phyloP scores from a whole-genome alignment of 1,140 invertebrate species.

The Homalodisca vitripennis region DNA sequence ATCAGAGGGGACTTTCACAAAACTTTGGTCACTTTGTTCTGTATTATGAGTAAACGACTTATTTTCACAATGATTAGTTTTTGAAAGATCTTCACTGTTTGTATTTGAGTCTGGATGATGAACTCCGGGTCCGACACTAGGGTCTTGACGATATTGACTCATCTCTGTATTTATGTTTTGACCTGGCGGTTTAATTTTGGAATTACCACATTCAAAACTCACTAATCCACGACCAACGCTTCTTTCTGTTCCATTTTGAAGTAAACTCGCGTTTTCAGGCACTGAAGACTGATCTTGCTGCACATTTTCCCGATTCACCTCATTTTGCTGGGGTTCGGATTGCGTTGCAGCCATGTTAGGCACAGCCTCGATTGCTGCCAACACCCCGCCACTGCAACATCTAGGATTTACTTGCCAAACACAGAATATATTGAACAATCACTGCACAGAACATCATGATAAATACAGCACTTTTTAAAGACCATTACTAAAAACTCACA shows the following conservation, averaged over 20 bases:
- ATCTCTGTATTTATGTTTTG: conserved; percentile 45
- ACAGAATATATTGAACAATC: conserved; percentile 44
- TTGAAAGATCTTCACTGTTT: conserved; percentile 44
- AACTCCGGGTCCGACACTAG: conserved; percentile 49
- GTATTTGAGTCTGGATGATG: conserved; percentile 47
- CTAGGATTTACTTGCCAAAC: conserved; percentile 44
- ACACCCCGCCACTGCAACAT: conserved; percentile 46
- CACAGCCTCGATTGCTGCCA: conserved; percentile 44
- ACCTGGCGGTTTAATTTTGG: conserved; percentile 38
- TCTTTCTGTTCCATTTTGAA: conserved; percentile 46
- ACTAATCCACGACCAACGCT: conserved; percentile 48
- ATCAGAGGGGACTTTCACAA: conserved; percentile 40
- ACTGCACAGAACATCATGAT: conserved; percentile 45
- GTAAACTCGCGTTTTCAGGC: conserved; percentile 47
- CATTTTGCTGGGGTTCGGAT: conserved; percentile 59
- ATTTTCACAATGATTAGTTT: conserved; percentile 36
- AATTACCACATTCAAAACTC: conserved; percentile 46
- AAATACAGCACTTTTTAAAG: conserved; percentile 43
- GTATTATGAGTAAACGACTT: conserved; percentile 48
- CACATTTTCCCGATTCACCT: conserved; percentile 54
- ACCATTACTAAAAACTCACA: conserved; percentile 36
- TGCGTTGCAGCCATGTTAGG: conserved; percentile 58
- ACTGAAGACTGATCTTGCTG: conserved; percentile 51
- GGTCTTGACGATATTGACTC: conserved; percentile 56
- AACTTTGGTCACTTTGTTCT: conserved; percentile 44